Evolutionary conservation across 2,113 vertebrate species (phyloP), one percentile per base, ranked within the genome.

Genomic region (Toxostoma redivivum): DNA sequence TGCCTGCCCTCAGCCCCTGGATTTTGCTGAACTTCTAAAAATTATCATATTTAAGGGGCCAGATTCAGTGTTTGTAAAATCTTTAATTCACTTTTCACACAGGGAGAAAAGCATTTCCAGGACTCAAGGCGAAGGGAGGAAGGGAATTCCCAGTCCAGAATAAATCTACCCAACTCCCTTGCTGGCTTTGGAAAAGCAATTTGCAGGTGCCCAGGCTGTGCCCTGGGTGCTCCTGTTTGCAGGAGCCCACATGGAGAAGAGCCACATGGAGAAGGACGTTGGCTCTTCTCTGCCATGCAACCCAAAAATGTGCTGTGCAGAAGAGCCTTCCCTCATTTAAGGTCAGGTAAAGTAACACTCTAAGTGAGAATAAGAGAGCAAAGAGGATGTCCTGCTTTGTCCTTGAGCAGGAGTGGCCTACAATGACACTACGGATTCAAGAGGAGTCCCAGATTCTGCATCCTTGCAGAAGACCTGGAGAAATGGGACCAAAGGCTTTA

Each of bases 11-110:
- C 33, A 53, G 56, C 44, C 73, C n/a, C 73, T 15, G 27, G n/a
- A 64, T 70, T 94, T 64, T 76, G 81, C 78, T 81, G 66, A 90
- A 92, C 91, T 95, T 94, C 37, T 88, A 16, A 24, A 21, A 92
- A 86, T 58, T 11, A 76, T 64, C 44, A 20, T 66, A 71, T 91
- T 86, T 72, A 95, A 96, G 58, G 62, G 66, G 71, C 47, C 58
- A 69, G 77, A 81, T 57, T 33, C 65, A 57, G 30, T 28, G 65
- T 25, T 81, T 56, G 35, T 15, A 70, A 53, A 80, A 70, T 58
- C 69, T 64, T 82, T 1, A n/a, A 44, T 74, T 88, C 65, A 47
- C 58, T 93, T 93, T 44, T 69, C 17, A 27, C 33, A 47, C 27
- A 62, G 66, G 12, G 35, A 92, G 73, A 31, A 86, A 81, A 95